Conservation (phyloP, 1,140 invertebrate species). For the Drosophila arizonae region DNA sequence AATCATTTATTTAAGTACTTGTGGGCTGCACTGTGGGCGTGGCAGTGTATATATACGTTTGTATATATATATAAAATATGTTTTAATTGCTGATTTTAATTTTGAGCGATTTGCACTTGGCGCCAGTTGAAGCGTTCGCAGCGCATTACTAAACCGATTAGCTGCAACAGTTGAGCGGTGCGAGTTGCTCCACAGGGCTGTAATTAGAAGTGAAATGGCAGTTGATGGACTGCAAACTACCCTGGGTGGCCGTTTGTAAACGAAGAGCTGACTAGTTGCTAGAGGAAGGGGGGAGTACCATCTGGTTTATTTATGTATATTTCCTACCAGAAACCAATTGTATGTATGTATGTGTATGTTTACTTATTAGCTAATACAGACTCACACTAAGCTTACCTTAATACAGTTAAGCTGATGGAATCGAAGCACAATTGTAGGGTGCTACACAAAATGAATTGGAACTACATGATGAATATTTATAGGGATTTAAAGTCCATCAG, state of each 20-base stretch:
- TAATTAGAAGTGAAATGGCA: neutral
- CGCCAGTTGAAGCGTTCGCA: conserved; percentile 46
- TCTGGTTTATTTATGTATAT: no score
- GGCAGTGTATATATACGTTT: neutral
- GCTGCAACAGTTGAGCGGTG: conserved; percentile 12
- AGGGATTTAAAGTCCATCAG: no score
- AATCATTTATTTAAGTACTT: conserved; percentile 75
- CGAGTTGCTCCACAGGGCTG: neutral
- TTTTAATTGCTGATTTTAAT: conserved; percentile 80
- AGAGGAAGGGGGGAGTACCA: no score
- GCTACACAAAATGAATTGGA: no score
- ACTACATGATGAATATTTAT: no score
- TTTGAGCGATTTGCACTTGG: conserved; percentile 70
- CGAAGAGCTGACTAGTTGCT: no score
- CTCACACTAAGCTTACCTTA: no score
- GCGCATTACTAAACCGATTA: conserved; percentile 72
- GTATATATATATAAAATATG: conserved; percentile 59
- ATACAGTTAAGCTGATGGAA: no score
- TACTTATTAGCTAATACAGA: no score
- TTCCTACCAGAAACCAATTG: no score
- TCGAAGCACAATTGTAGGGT: no score
- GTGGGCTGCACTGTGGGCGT: conserved; percentile 13
- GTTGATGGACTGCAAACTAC: neutral
- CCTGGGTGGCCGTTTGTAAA: neutral
- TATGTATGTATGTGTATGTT: no score